Conservation (phyloP, 30 jellyfish, hydroid and myxozoan genomes). For the Aurelia aurita complex sp. Pacific region DNA sequence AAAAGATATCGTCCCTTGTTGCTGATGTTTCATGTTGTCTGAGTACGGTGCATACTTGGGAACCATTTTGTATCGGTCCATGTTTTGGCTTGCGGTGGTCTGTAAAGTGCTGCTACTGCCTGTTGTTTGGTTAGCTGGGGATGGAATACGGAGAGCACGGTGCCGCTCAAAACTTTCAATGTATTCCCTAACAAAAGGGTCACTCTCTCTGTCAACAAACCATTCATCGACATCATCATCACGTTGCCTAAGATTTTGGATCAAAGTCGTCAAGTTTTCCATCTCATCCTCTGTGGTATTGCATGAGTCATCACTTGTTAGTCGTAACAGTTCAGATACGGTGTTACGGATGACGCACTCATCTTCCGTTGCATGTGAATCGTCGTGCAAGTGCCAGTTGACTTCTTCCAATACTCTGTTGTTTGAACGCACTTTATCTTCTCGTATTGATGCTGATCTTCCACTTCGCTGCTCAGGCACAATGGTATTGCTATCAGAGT, state of each 20-base stretch:
- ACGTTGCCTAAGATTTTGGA: slow-evolving; percentile 13
- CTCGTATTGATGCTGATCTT: neutral
- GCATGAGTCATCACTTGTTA: slow-evolving; percentile 12
- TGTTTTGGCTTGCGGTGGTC: neutral
- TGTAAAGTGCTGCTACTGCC: neutral
- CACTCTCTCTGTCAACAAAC: slow-evolving; percentile 59
- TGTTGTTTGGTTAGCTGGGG: slow-evolving; percentile 4
- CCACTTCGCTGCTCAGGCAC: neutral
- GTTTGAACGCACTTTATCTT: neutral
- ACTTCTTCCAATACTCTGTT: neutral
- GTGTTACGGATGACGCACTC: neutral
- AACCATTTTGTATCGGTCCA: neutral
- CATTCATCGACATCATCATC: slow-evolving; percentile 60
- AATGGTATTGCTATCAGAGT: neutral
- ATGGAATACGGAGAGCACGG: slow-evolving; percentile 52
- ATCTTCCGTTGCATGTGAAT: neutral
- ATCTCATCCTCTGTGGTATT: neutral
- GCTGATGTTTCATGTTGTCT: neutral
- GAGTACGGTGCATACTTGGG: slow-evolving; percentile 23
- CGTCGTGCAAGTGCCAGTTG: neutral
- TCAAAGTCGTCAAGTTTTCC: neutral
- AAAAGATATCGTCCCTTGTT: slow-evolving; percentile 12
- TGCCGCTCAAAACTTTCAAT: slow-evolving; percentile 52
- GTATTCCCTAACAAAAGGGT: slow-evolving; percentile 64
- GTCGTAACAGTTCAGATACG: slow-evolving; percentile 1